phyloP scores from a whole-genome alignment of 2,113 vertebrate species.

The Pycnonotus jocosus region DNA sequence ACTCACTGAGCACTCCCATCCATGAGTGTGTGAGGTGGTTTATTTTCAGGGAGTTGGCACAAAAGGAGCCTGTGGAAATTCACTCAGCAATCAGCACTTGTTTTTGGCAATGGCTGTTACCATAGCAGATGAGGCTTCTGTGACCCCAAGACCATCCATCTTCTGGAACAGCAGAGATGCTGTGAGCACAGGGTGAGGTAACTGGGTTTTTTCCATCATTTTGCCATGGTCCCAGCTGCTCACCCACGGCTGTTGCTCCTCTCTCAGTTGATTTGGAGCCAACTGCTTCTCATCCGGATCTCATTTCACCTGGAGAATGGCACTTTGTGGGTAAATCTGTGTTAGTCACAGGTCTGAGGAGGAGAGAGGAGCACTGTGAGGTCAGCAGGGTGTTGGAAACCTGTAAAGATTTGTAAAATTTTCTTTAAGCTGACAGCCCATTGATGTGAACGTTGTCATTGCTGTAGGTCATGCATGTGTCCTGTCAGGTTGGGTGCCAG shows the following conservation, averaged over 20 bases:
- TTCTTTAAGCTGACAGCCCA: neutral
- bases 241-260: neutral
- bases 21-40: neutral
- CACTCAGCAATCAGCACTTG: neutral
- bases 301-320: neutral
- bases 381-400: neutral
- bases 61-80: conserved; percentile 7
- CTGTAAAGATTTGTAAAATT: neutral
- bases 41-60: neutral
- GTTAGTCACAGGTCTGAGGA: neutral
- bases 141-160: neutral
- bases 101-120: neutral
- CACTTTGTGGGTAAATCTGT: neutral
- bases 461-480: neutral
- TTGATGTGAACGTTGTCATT: neutral
- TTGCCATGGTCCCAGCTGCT: neutral
- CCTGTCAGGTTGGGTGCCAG: neutral
- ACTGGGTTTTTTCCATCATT: neutral
- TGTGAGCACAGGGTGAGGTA: conserved; percentile 13
- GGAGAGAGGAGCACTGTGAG: neutral
- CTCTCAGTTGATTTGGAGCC: neutral
- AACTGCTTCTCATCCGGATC: neutral
- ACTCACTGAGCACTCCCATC: neutral
- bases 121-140: neutral
- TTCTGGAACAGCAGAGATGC: neutral